Conservation (phyloP, 2,888 invertebrate species). For the Ormyrus pomaceus region DNA sequence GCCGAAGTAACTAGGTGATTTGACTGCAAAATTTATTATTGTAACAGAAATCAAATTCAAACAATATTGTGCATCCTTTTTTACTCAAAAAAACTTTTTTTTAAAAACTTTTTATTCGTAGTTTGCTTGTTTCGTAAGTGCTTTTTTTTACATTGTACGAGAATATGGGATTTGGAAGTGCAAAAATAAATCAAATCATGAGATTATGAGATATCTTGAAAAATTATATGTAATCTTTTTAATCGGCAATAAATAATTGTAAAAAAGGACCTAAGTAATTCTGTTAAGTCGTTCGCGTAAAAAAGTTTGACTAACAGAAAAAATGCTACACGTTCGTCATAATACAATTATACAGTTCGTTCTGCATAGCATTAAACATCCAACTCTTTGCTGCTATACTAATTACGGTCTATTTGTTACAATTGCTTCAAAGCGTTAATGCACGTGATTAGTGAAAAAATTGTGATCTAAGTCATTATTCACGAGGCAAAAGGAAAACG, state of each 20-base stretch:
- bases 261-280: conserved; percentile 26
- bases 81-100: conserved; percentile 11
- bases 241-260: conserved; percentile 39
- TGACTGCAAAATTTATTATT: conserved; percentile 3
- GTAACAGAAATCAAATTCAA: conserved; percentile 25
- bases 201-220: not conserved
- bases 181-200: conserved; percentile 14
- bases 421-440: conserved; percentile 60
- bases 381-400: conserved; percentile 21
- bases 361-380: conserved; percentile 22
- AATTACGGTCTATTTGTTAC: conserved; percentile 55
- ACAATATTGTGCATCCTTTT: conserved; percentile 19
- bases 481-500: conserved; percentile 7
- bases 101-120: not conserved
- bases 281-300: conserved; percentile 19
- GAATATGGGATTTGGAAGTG: conserved; percentile 1
- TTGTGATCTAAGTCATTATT: conserved; percentile 32
- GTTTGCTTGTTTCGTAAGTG: not conserved
- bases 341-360: conserved; percentile 29
- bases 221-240: conserved; percentile 4
- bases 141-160: conserved; percentile 10
- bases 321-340: conserved; percentile 24
- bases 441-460: conserved; percentile 56
- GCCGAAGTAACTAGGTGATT: conserved; percentile 38
- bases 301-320: conserved; percentile 40